phyloP scores from a whole-genome alignment of 2,888 invertebrate genomes.

The Drosophila algonquin region DNA sequence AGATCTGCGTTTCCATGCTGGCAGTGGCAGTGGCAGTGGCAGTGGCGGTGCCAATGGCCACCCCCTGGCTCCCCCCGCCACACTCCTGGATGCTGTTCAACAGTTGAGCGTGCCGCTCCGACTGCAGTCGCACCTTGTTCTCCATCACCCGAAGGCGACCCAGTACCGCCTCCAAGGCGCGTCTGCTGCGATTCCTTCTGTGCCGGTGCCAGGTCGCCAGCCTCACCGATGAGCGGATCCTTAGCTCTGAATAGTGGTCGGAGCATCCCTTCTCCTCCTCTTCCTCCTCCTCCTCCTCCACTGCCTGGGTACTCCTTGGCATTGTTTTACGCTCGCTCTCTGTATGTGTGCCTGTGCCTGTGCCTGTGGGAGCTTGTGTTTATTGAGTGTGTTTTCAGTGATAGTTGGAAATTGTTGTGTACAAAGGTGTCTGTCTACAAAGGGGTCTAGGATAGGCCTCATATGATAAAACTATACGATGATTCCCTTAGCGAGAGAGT shows the following conservation, averaged over 20 bases:
- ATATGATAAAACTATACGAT: too few relatives aligned
- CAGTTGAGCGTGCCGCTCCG: slow-evolving; percentile 86
- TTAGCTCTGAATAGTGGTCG: background rate
- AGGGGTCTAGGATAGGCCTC: too few relatives aligned
- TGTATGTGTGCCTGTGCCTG: background rate
- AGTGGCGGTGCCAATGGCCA: slow-evolving; percentile 84
- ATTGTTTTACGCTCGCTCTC: background rate
- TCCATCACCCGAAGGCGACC: background rate
- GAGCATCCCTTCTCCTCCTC: background rate
- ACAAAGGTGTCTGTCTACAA: too few relatives aligned
- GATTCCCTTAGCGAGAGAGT: too few relatives aligned
- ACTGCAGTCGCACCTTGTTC: slow-evolving; percentile 83
- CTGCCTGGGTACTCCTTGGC: background rate
- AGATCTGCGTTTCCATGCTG: slow-evolving; percentile 83
- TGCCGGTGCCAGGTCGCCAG: background rate
- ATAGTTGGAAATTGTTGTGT: background rate
- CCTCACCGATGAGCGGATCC: background rate
- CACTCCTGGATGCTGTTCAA: slow-evolving; percentile 86
- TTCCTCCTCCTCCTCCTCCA: background rate
- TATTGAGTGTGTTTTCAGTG: background rate
- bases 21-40: slow-evolving; percentile 85
- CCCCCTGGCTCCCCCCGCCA: slow-evolving; percentile 85
- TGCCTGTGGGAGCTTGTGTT: background rate
- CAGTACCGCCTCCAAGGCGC: background rate
- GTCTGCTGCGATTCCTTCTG: background rate